Conservation (phyloP, 2,888 invertebrate genomes). For the Chaitophorus viminalis region DNA sequence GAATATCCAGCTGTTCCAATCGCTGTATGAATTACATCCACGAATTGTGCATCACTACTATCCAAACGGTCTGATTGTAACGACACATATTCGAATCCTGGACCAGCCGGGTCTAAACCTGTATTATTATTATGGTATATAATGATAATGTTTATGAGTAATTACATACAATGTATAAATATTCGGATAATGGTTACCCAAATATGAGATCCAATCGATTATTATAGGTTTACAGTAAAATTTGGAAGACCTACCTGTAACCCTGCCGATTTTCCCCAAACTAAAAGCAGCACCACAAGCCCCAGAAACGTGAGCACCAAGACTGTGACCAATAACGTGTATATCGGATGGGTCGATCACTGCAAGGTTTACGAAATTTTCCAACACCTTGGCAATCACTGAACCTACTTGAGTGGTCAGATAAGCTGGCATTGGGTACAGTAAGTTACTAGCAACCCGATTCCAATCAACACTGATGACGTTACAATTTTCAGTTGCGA, state of each 20-base stretch:
- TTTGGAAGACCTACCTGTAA: conserved; percentile 63
- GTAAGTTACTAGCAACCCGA: conserved; percentile 64
- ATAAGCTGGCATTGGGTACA: conserved; percentile 65
- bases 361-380: conserved; percentile 66
- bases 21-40: conserved; percentile 66
- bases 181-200: background rate
- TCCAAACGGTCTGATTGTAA: conserved; percentile 42
- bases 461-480: conserved; percentile 71
- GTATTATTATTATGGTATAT: background rate
- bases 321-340: conserved; percentile 64
- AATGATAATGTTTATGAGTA: background rate
- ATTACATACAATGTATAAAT: background rate
- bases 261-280: conserved; percentile 62
- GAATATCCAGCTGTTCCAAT: conserved; percentile 62
- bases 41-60: conserved; percentile 65
- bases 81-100: conserved; percentile 59
- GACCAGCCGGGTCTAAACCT: conserved; percentile 64
- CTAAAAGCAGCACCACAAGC: conserved; percentile 61
- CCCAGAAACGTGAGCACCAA: conserved; percentile 64
- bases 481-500: conserved; percentile 68
- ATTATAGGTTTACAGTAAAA: background rate
- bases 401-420: conserved; percentile 63
- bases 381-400: conserved; percentile 66
- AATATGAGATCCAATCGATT: background rate
- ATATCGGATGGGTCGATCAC: conserved; percentile 65